Evolutionary conservation across 1,140 invertebrate species (phyloP).

Genomic region (Tetramorium simillimum): DNA sequence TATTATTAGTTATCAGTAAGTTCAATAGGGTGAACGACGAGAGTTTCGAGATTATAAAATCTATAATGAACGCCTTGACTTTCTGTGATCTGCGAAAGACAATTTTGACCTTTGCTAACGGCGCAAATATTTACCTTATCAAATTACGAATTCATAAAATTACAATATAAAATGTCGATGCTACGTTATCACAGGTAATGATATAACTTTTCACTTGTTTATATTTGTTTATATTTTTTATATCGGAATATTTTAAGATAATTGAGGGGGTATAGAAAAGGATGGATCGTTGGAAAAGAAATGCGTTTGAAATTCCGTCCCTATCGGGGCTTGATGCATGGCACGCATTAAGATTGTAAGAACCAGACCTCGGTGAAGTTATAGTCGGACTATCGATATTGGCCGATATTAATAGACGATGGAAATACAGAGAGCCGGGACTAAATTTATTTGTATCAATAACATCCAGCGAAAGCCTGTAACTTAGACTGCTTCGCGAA

Average conservation of each 20-base stretch:
- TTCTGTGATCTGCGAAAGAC: slow-evolving; percentile 17
- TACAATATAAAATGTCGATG: not conserved
- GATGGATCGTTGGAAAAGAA: not conserved
- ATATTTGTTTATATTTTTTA: not conserved
- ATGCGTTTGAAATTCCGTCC: not conserved
- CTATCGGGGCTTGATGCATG: not conserved
- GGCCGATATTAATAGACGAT: slow-evolving; percentile 56
- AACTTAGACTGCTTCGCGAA: not conserved
- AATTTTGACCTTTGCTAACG: slow-evolving; percentile 22
- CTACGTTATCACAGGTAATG: not conserved
- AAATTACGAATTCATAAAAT: not conserved
- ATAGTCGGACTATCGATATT: slow-evolving; percentile 41
- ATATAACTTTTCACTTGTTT: not conserved
- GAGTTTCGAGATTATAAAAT: slow-evolving; percentile 47
- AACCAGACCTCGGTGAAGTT: slow-evolving; percentile 50
- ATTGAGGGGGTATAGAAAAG: not conserved
- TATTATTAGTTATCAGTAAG: slow-evolving; percentile 38
- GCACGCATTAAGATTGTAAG: slow-evolving; percentile 39
- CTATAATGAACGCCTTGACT: slow-evolving; percentile 20
- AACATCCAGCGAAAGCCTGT: slow-evolving; percentile 14
- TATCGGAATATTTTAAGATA: not conserved
- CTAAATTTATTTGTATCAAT: slow-evolving; percentile 60
- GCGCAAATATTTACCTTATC: not conserved
- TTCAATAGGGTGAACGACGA: slow-evolving; percentile 29
- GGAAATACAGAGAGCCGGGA: slow-evolving; percentile 43